Base-by-base conservation (phyloP, 2,113 vertebrate species). In the Micromys minutus region DNA sequence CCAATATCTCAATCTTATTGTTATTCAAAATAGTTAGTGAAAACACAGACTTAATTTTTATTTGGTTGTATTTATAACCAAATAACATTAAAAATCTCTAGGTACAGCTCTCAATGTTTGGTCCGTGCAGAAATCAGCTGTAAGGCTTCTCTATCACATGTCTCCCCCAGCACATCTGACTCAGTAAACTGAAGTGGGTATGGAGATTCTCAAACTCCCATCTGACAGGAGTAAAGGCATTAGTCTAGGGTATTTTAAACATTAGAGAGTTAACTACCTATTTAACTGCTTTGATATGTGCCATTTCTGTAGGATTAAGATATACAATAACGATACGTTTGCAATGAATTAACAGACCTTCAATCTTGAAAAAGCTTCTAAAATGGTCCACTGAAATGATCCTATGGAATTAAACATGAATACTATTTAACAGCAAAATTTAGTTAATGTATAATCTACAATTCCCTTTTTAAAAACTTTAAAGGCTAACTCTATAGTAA, bases 391-490 rank as follows among this genome's bases (percentile, higher is more conserved):
- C 94, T 77, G 97, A 93, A 98, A 98, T 97, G 55, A 96, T 93
- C 95, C 94, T 92, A 95, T 94, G 97, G 98, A 97, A 98, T 98
- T 97, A 97, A 97, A 98, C 97, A 97, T 72, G 96, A 97, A 84
- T 94, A 96, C 80, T 89, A 98, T 91, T 94, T 97, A 97, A 98
- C 96, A 98, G 97, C 94, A 98, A 98, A 93, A 97, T 97, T 94
- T 77, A 87, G 90, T 97, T 96, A 74, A 96, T 94, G 97, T 98
- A 98, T 97, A 98, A 98, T 97, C 96, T 98, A 97, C 94, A 81
- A 74, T 97, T 95, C 97, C n/a, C 29, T 96, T 97, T 97, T 95
- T 0, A 61, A 97, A 98, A 92, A 98, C 83, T 97, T 97, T 97
- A 97, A 91, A 97, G 90, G 95, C 95, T 97, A 98, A 95, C 87